phyloP scores from a whole-genome alignment of 2,113 vertebrate genomes.

The Psittacus erithacus region DNA sequence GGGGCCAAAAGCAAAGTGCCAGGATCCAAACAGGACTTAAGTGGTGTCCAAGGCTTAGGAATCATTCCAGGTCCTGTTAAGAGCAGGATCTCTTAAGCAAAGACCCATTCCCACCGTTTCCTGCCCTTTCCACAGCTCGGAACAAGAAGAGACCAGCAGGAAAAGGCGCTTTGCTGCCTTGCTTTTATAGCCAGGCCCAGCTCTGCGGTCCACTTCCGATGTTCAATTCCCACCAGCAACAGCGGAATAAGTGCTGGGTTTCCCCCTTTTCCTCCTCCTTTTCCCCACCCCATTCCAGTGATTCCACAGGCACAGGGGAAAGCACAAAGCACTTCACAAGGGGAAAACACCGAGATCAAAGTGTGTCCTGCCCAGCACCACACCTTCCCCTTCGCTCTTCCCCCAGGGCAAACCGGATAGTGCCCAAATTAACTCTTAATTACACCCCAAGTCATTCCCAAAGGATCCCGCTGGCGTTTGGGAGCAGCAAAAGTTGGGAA shows the following conservation, averaged over 20 bases:
- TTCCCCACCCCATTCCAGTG: no score
- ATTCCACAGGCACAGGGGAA: neutral
- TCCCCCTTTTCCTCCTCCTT: neutral
- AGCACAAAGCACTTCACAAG: neutral
- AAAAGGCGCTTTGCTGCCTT: neutral
- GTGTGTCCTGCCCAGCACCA: neutral
- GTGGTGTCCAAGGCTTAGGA: neutral
- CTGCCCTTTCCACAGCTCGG: neutral
- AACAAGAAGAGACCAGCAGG: neutral
- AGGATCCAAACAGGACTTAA: neutral
- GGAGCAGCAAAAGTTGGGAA: neutral
- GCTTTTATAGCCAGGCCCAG: neutral
- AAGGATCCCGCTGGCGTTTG: neutral
- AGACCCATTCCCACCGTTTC: neutral
- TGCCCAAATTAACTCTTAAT: neutral
- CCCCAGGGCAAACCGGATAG: rapidly evolving
- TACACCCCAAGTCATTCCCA: neutral
- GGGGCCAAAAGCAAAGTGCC: neutral
- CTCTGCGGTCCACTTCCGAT: rapidly evolving
- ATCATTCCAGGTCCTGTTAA: neutral
- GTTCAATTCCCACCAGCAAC: neutral
- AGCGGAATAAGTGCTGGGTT: neutral
- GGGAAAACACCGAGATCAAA: neutral
- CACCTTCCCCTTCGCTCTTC: neutral
- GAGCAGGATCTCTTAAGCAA: neutral